Evolutionary conservation across 2,888 invertebrate species (phyloP), one percentile per base, ranked within the genome.

Genomic region (Eristalinus aeneus): DNA sequence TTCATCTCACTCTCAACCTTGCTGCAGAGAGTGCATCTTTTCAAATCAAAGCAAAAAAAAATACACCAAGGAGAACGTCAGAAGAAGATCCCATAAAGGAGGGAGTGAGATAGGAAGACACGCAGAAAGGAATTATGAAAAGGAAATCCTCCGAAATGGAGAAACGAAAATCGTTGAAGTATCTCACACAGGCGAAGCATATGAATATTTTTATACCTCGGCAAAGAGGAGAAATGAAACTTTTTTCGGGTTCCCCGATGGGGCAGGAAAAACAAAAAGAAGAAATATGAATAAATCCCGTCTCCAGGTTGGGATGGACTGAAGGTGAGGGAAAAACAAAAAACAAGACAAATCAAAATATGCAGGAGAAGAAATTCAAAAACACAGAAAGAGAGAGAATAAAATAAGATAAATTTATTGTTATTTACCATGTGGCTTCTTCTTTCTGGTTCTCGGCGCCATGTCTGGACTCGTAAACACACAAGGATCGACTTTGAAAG

Each of bases 351-450:
- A 23, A 58, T 36, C 12, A 56, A 32, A 56, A 53, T 67, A 39
- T 36, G 67, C 39, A 68, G 39, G 74, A 74, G 1, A 34, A 27
- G 27, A 27, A 27, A 27, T 27, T 27, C 8, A 72, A 2, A 65
- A 54, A 46, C 16, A 16, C 1, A 6, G 20, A 31, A 32, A 2
- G 61, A 76, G 27, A 27, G 27, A 27, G 27, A 87, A 79, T 83
- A 87, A 83, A 79, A 86, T 86, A 86, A 86, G 82, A 86, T 86
- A 86, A 86, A 86, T 90, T 90, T 91, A 90, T 91, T 91, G 90
- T 91, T 91, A 92, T 92, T 92, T 92, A 92, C 92, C 92, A 91
- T 92, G 92, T 90, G 92, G 92, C 92, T 92, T 92, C 92, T 92
- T 92, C 91, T 92, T 92, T 92, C 92, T 92, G 90, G 92, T 91